Conservation (phyloP, 2,797 vertebrate genomes). For the Enteromius anoplus region DNA sequence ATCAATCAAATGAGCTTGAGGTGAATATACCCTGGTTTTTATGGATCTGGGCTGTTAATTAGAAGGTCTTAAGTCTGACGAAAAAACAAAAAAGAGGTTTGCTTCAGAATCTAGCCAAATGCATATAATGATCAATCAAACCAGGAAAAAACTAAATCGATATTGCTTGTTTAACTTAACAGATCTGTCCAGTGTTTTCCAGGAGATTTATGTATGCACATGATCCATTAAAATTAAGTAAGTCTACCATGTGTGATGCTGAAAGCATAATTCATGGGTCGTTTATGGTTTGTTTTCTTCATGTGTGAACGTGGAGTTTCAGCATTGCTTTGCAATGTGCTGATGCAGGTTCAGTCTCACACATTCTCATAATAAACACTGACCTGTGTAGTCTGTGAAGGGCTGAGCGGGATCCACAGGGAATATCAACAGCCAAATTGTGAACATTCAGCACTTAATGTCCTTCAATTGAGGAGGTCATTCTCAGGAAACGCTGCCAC, state of each 20-base stretch:
- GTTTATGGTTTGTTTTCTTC: not conserved
- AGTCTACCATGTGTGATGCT: not conserved
- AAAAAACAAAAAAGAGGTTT: not conserved
- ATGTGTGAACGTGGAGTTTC: not conserved
- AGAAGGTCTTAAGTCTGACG: not conserved
- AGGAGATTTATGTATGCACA: not conserved
- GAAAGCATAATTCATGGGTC: too few relatives aligned
- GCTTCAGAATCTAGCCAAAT: not conserved
- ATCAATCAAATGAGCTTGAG: slow-evolving; percentile 19
- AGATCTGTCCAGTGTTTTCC: not conserved
- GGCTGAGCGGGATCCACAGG: not conserved
- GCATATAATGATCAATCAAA: not conserved
- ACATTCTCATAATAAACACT: slow-evolving; percentile 16
- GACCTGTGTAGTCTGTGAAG: slow-evolving; percentile 4
- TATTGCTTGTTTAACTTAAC: not conserved
- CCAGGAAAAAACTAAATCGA: not conserved
- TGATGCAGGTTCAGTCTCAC: slow-evolving; percentile 18
- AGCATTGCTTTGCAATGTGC: slow-evolving; percentile 22
- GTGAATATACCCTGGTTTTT: not conserved
- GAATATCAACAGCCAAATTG: not conserved
- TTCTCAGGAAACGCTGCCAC: not conserved
- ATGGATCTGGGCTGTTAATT: slow-evolving; percentile 7
- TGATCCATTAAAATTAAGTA: not conserved
- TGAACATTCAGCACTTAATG: slow-evolving; percentile 1
- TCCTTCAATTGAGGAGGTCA: not conserved